Evolutionary conservation across 92 coral and sea anemone species (phyloP).

Genomic region (Parazoanthus atlanticus): DNA sequence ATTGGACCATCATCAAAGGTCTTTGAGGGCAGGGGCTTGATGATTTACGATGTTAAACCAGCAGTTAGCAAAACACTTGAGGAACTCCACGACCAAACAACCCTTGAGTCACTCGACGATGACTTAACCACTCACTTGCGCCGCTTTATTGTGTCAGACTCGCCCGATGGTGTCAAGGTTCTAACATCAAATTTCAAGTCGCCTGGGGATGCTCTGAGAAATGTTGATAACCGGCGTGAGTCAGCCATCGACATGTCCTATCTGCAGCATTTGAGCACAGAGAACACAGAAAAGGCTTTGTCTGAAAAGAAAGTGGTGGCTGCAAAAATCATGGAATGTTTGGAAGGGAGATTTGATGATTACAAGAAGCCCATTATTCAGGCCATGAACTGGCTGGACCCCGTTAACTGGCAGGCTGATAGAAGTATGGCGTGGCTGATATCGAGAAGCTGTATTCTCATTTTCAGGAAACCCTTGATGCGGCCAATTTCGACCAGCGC

Average conservation of each 20-base stretch:
- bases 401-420: conserved; percentile 18
- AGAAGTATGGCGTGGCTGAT: conserved; percentile 7
- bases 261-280: neutral
- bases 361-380: conserved; percentile 22
- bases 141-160: conserved; percentile 19
- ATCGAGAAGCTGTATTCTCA: conserved; percentile 21
- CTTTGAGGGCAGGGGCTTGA: conserved; percentile 26
- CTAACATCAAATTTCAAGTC: conserved; percentile 24
- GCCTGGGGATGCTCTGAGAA: conserved; percentile 39
- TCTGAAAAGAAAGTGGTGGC: conserved; percentile 2
- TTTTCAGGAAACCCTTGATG: conserved; percentile 23
- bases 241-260: conserved; percentile 21
- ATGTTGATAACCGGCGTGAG: conserved; percentile 16
- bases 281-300: neutral
- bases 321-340: neutral
- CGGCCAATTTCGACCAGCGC: conserved; percentile 3
- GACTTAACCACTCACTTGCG: conserved; percentile 36
- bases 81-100: conserved; percentile 30
- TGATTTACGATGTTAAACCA: conserved; percentile 30
- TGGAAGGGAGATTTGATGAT: neutral
- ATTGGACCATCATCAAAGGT: conserved; percentile 33
- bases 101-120: neutral
- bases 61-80: conserved; percentile 29
- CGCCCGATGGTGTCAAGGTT: conserved; percentile 21
- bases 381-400: conserved; percentile 25